phyloP scores from a whole-genome alignment of 2,888 invertebrate species.

The Hydrotaea cyrtoneurina region DNA sequence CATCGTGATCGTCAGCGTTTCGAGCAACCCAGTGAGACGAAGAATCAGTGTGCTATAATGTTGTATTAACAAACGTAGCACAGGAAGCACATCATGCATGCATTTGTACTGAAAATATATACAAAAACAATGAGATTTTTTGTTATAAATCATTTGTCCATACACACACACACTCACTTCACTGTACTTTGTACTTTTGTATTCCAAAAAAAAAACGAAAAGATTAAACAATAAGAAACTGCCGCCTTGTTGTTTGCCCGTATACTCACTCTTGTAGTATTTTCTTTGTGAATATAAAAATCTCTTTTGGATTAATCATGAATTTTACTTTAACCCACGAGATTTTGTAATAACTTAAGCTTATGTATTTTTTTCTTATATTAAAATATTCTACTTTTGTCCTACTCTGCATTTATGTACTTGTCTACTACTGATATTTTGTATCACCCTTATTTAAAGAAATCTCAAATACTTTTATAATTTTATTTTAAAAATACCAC shows the following conservation, averaged over 20 bases:
- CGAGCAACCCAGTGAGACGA: slow-evolving; percentile 78
- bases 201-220: slow-evolving; percentile 21
- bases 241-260: slow-evolving; percentile 23
- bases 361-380: not conserved
- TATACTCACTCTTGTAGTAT: not conserved
- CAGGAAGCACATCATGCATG: not conserved
- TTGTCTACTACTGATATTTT: slow-evolving; percentile 20
- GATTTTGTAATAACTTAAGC: not conserved
- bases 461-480: slow-evolving; percentile 39
- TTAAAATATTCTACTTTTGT: not conserved
- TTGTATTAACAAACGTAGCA: slow-evolving; percentile 74
- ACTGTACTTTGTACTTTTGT: not conserved
- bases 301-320: not conserved
- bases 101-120: not conserved
- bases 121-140: slow-evolving; percentile 24
- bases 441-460: slow-evolving; percentile 24
- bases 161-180: not conserved
- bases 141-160: slow-evolving; percentile 12
- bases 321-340: not conserved
- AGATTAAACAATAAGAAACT: slow-evolving; percentile 5
- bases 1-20: slow-evolving; percentile 73
- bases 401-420: slow-evolving; percentile 50
- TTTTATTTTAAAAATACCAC: slow-evolving; percentile 43
- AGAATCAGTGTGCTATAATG: slow-evolving; percentile 80
- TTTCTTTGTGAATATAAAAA: not conserved